Base-by-base conservation (phyloP, 2,888 invertebrate species). In the Sphecodes monilicornis region DNA sequence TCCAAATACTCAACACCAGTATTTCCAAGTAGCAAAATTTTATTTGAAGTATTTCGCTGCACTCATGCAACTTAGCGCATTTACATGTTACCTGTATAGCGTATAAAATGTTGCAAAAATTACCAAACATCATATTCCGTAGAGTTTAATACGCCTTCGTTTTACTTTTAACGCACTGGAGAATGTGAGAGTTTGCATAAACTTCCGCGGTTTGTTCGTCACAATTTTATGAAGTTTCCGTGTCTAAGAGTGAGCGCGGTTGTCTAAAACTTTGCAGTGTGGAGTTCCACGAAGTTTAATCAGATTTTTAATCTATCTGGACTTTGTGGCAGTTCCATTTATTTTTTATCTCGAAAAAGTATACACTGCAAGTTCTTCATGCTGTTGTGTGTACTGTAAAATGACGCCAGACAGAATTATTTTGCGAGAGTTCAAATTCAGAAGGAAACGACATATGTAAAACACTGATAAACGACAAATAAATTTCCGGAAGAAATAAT, bases 101-200 rank as follows among this genome's bases (percentile, higher is more conserved):
- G 57, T 60, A 60, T 60, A 60, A 60, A 60, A 60, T 60, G 26
- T 60, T 16, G 57, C 26, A 60, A 16, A 60, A 60, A 60, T 60
- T 60, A 60, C 57, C 6, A n/a, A 29, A 60, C 57, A 60, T 16
- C 13, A 26, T 60, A 60, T 60, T 60, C 29, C 26, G 29, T 29
- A 60, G 57, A 60, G 6, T 60, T 60, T 60, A 60, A 60, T 60
- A 60, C 26, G 26, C 57, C n/a, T 16, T n/a, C 57, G 11, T 60
- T 29, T 29, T 29, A 29, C 57, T 60, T 60, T 60, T 60, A 60
- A 60, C 26, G 57, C 16, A 11, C 16, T 26, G 26, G 29, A 29
- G 26, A 29, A 29, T 60, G 26, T 29, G 26, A 1, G 29, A 29
- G 26, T 60, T 29, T 29, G 29, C 26, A 60, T 60, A 60, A 60